Base-by-base conservation (phyloP, 2,113 vertebrate genomes). In the Panurus biarmicus region DNA sequence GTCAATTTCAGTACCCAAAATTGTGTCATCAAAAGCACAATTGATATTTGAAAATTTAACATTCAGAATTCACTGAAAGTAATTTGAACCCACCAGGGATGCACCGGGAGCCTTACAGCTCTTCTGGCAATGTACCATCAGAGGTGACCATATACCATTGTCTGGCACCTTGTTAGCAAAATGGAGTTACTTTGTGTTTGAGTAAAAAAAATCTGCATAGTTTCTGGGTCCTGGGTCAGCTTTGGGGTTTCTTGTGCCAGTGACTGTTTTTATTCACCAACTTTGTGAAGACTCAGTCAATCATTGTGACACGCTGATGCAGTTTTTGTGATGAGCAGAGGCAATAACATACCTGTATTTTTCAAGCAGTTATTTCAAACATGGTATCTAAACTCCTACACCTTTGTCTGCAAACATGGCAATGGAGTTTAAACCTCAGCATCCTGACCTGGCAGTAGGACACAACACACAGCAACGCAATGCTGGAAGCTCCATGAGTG, bases 41-140 rank as follows among this genome's bases (percentile, higher is more conserved):
- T 54, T 93, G 71, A 25, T 35, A 86, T 65, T 36, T 50, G 54
- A 93, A 93, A 91, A 78, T 65, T 87, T 48, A 81, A 74, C 53
- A 82, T 64, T 78, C 57, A 64, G 86, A 89, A 91, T 84, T 83
- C 89, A 85, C 33, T 78, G 70, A 94, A 95, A 91, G 75, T 31
- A 92, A 84, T 82, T 80, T 91, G 80, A 93, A 80, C 16, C n/a
- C 51, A 83, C 72, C 51, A 80, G 73, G 80, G 88, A 89, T 74
- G 48, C 1, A 2, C 57, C 42, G 47, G 38, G 53, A 69, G 61
- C 73, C 80, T 86, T 47, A 61, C 2, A 11, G 70, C 42, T 91
- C 38, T 77, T 53, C 56, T 36, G 70, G 80, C 77, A 85, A 91
- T 21, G n/a, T n/a, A 87, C 44, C 64, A 81, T 58, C 48, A 38